phyloP scores from a whole-genome alignment of 2,888 invertebrate genomes.

The Sinotaia quadrata region DNA sequence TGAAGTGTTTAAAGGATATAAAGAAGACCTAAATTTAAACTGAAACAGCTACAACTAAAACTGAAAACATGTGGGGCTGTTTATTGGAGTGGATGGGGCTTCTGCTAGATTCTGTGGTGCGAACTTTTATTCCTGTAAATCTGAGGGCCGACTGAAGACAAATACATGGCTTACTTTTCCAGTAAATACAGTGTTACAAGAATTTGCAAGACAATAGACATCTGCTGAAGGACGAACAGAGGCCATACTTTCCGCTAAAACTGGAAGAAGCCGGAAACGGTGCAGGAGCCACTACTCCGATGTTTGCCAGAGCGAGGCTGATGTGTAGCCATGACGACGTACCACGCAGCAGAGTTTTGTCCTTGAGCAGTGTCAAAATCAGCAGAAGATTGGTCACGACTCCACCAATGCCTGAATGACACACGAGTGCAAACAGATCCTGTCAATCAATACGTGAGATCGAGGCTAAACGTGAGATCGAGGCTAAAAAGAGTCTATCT shows the following conservation, averaged over 20 bases:
- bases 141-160: too few relatives aligned
- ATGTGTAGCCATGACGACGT: slow-evolving; percentile 48
- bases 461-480: too few relatives aligned
- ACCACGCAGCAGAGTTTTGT: slow-evolving; percentile 27
- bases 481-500: too few relatives aligned
- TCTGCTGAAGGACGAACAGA: too few relatives aligned
- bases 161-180: slow-evolving; percentile 1
- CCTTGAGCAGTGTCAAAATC: slow-evolving; percentile 43
- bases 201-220: background rate
- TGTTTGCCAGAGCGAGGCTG: slow-evolving; percentile 53
- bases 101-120: too few relatives aligned
- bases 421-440: background rate
- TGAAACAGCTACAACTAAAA: too few relatives aligned
- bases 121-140: too few relatives aligned
- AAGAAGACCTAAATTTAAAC: too few relatives aligned
- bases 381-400: slow-evolving; percentile 44
- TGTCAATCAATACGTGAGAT: too few relatives aligned
- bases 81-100: too few relatives aligned
- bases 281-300: slow-evolving; percentile 52
- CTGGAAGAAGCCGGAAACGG: slow-evolving; percentile 60
- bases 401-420: slow-evolving; percentile 40
- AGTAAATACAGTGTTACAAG: background rate
- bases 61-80: too few relatives aligned
- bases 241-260: slow-evolving; percentile 59
- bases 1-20: too few relatives aligned